These are phyloP conservation scores for Holcopasites calliopsidis DNA, from an alignment of 1,140 invertebrate species.

Conservation along the genomic window DNA sequence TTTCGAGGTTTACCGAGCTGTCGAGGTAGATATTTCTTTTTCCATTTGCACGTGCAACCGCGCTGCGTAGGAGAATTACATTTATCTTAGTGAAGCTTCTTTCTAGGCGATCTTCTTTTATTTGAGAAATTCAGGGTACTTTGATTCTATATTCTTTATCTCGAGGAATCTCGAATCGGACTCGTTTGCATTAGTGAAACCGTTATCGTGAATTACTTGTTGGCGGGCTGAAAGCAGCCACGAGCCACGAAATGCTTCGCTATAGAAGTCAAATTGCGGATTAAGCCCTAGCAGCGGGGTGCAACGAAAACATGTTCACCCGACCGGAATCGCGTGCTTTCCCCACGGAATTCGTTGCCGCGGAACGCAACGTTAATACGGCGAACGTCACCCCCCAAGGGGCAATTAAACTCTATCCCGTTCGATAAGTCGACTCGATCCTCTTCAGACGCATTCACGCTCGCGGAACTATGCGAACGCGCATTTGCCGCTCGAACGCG, in stretches of 20 bases:
- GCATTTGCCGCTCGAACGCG: constrained; percentile 30
- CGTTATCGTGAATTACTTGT: no score
- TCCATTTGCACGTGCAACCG: not conserved
- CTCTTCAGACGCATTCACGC: constrained; percentile 11
- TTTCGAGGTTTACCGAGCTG: constrained; percentile 52
- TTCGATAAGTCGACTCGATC: not conserved
- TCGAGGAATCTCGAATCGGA: no score
- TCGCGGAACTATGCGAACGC: constrained; percentile 13
- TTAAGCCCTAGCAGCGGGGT: constrained; percentile 11
- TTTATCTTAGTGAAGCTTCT: no score
- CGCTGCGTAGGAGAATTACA: no score
- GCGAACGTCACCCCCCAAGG: not conserved
- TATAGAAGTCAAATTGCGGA: constrained; percentile 41
- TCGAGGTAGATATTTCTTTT: not conserved
- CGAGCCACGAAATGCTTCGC: constrained; percentile 12
- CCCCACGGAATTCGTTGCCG: constrained; percentile 25
- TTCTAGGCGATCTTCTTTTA: no score
- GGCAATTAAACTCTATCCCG: constrained; percentile 34
- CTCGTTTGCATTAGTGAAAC: no score
- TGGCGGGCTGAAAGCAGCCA: not conserved
- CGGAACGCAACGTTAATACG: not conserved
- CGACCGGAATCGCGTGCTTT: not conserved
- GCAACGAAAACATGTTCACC: not conserved
- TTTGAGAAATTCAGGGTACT: no score
- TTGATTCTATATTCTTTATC: no score